These are phyloP conservation scores for Palythoa caribaeorum DNA, from an alignment of 92 coral and sea anemone genomes.

Conservation along the genomic window DNA sequence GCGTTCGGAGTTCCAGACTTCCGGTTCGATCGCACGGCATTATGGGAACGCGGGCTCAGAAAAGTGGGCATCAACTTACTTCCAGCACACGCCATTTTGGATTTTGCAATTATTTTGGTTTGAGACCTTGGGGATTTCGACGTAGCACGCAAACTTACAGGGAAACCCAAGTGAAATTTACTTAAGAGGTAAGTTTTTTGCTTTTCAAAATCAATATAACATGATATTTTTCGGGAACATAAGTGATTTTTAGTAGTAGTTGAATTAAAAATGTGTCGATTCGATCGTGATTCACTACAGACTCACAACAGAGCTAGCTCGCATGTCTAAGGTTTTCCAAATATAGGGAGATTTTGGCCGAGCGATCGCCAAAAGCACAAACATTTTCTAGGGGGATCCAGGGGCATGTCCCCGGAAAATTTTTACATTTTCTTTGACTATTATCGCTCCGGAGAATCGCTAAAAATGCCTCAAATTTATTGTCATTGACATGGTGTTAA, in stretches of 20 bases:
- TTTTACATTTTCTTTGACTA: not conserved
- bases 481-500: conserved; percentile 15
- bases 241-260: conserved; percentile 7
- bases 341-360: conserved; percentile 6
- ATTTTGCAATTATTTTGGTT: conserved; percentile 18
- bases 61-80: conserved; percentile 38
- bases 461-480: conserved; percentile 12
- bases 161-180: conserved; percentile 4
- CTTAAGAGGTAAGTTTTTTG: not conserved
- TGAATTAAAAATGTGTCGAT: conserved; percentile 10
- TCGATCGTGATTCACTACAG: conserved; percentile 8
- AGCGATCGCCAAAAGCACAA: conserved; percentile 3
- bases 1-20: not conserved
- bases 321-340: conserved; percentile 5
- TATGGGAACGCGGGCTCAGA: conserved; percentile 35
- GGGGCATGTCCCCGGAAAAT: conserved; percentile 8
- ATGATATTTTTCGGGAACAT: conserved; percentile 2
- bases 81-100: conserved; percentile 31
- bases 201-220: not conserved
- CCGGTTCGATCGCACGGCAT: not conserved
- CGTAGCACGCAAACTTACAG: not conserved
- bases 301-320: conserved; percentile 7
- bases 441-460: conserved; percentile 7
- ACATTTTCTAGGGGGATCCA: not conserved
- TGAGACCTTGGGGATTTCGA: conserved; percentile 3